These are phyloP conservation scores for Calliphora vicina DNA, from an alignment of 1,140 invertebrate genomes.

Conservation along the genomic window DNA sequence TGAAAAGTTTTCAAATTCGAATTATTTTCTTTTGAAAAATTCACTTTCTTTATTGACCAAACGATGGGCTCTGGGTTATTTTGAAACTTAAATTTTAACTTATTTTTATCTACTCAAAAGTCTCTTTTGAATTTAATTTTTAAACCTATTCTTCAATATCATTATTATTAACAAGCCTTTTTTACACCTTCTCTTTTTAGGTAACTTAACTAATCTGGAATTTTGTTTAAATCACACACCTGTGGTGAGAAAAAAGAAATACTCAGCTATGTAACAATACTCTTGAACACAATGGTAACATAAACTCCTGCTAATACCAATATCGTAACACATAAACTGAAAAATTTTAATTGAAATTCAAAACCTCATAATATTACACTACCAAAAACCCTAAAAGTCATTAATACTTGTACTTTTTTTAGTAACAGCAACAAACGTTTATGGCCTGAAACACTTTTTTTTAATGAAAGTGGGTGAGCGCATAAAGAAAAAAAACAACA, in stretches of 20 bases:
- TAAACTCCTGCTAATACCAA: neutral
- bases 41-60: no score
- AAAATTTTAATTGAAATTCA: neutral
- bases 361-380: neutral
- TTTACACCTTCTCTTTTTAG: neutral
- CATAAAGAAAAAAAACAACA: neutral
- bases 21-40: no score
- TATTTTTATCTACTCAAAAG: no score
- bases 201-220: neutral
- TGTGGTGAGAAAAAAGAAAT: neutral
- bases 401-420: neutral
- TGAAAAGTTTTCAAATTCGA: no score
- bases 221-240: neutral
- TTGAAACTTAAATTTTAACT: no score
- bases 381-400: neutral
- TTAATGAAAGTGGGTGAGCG: conserved; percentile 3
- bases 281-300: neutral
- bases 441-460: neutral
- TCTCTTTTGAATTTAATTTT: no score
- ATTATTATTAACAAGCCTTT: neutral
- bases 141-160: no score
- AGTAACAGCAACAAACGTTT: neutral
- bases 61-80: no score
- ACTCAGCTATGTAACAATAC: neutral
- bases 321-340: neutral